Base-by-base conservation (phyloP, 2,888 invertebrate species). In the Ceratothoa steindachneri region DNA sequence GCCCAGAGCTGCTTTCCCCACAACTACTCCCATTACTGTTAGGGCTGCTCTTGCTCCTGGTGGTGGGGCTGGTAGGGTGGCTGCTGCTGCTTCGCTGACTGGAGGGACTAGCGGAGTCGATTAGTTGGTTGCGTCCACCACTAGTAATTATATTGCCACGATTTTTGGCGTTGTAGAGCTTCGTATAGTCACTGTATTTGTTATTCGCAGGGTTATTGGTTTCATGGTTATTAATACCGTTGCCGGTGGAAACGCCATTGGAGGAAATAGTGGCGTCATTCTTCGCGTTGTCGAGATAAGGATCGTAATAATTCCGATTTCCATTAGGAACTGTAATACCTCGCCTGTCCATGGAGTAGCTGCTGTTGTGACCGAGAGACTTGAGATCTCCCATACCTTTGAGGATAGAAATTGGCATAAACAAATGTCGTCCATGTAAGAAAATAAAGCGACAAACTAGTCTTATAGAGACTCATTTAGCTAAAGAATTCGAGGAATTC, bases 321-420 rank as follows among this genome's bases (percentile, higher is more conserved):
- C 7, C 5, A 24, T 60, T 60, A 12, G 60, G 60, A 12, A 60
- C 60, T 12, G 12, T 67, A 64, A 74, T 52, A 1, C 72, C 76
- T 2, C 79, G 69, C 4, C 79, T 72, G 51, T 79, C 79, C 28
- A 76, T 68, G 15, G 74, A 76, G 31, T 74, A 79, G 30, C 77
- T 77, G 69, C 73, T 77, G 27, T 24, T 60, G 74, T 77, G 73
- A 24, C 76, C 75, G 65, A 79, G 52, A 1, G 75, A 76, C 67
- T 79, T 79, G 29, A 79, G 60, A 71, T 79, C 79, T 28, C 79
- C 79, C 74, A 79, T 73, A 68, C 79, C 79, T 79, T 75, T 1
- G 27, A 55, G 24, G 30, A 22, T 9, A 69, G 15, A 9, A 52
- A 67, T n/a, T n/a, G n/a, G n/a, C 27, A 31, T 27, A 3, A 24